Evolutionary conservation across 2,113 vertebrate species (phyloP).

Genomic region (Percina caprodes): DNA sequence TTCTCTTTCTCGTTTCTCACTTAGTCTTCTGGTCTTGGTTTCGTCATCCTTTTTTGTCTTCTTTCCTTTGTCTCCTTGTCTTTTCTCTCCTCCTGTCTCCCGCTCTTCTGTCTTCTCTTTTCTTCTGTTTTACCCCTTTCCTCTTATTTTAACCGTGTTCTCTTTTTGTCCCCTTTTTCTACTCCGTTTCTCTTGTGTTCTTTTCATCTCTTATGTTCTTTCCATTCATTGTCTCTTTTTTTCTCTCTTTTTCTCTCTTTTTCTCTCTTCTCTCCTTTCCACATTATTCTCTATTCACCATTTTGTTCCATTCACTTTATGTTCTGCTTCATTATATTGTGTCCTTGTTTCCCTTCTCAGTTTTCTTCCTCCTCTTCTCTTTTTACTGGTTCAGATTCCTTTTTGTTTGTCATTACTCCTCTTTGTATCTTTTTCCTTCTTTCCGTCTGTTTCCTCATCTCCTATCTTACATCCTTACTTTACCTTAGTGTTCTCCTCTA

Average conservation of each 20-base stretch:
- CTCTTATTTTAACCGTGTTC: background rate
- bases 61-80: background rate
- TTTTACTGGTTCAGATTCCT: background rate
- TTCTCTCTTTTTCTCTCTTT: background rate
- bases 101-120: background rate
- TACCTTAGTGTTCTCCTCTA: slow-evolving; percentile 26
- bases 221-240: background rate
- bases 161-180: background rate
- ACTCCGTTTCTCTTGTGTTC: background rate
- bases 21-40: background rate
- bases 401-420: background rate
- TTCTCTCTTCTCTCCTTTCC: background rate
- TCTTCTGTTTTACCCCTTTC: too few species aligned
- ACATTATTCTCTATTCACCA: background rate
- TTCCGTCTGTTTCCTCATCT: background rate
- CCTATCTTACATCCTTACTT: slow-evolving; percentile 32
- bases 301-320: background rate
- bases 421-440: background rate
- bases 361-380: background rate
- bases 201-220: background rate
- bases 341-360: background rate
- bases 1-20: background rate
- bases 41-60: background rate
- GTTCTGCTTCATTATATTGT: background rate
- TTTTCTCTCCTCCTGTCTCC: background rate